Evolutionary conservation across 1,140 invertebrate species (phyloP), one percentile per base, ranked within the genome.

Genomic region (Diuraphis noxia): DNA sequence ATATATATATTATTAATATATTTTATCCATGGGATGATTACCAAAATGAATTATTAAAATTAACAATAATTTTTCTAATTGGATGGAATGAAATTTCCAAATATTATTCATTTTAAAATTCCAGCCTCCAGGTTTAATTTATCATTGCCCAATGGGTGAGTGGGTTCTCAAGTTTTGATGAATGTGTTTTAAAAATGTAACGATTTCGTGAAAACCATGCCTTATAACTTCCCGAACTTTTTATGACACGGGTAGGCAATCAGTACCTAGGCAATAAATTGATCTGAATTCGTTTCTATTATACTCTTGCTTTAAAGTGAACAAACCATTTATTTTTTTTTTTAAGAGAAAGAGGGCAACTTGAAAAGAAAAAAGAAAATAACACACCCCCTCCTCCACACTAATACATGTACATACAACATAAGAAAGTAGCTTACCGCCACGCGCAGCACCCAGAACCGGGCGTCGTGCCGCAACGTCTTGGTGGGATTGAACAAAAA

Each of bases 401-500:
- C 21, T 46, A 49, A 3, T 49, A 49, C 23, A 7, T 23, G 4
- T 17, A 63, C 30, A n/a, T n/a, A n/a, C 4, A n/a, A 63, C 30
- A 63, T n/a, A n/a, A 72, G 30, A n/a, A n/a, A 72, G n/a, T 34
- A 4, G 56, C 96, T 96, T 93, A 97, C 96, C 92, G 96, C 95
- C 93, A 97, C 97, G 93, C 95, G 95, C 36, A 97, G 93, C 52
- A 97, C 95, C 97, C 97, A 97, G 93, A 97, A 97, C 92, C 97
- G 95, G 13, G 98, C 98, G 94, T 98, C 98, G 93, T 99, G 96
- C 92, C 98, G 95, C 92, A 99, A 97, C n/a, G 98, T 97, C 93
- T 96, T 97, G 13, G 98, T 95, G 0, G 99, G 99, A 95, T 99
- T 99, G 79, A 99, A 94, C 10, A 99, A 94, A 93, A 99, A 99